Evolutionary conservation across 1,140 invertebrate genomes (phyloP), one percentile per base, ranked within the genome.

Genomic region (Drosophila repleta): DNA sequence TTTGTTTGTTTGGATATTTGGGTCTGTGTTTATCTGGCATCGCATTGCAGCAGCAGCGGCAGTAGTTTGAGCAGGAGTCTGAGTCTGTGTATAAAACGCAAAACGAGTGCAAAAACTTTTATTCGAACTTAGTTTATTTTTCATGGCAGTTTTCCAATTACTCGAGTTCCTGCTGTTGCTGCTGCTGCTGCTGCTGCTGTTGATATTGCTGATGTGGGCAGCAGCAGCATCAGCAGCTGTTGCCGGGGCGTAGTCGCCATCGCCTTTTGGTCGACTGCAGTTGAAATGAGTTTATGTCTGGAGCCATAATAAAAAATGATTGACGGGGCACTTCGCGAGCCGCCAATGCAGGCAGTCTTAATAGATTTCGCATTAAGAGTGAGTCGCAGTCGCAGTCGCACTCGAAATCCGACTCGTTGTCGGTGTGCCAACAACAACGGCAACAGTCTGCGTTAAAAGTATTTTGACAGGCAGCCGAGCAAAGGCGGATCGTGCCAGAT

Each of bases 271-370:
- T 60, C 63, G 76, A 80, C 76, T 79, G 83, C 83, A 88, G 65
- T 72, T 84, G 79, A 87, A 87, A 87, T 87, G 83, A 88, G 83
- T 87, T 87, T 83, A 76, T 88, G 83, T 87, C 83, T 88, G 83
- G 75, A 55, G 83, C 76, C 84, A 83, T 81, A 87, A 87, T 87
- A 87, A 87, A 87, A 87, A 83, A 87, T 87, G 83, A 89, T 87
- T 87, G 83, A 87, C 83, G 84, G 83, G 78, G 64, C 83, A 88
- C 84, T 88, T 87, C 68, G 53, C 49, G 79, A 65, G 75, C 49
- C 8, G 49, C 43, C 10, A 68, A 46, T 67, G 32, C 49, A 43
- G 66, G 57, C 56, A 35, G 43, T 76, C 73, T 76, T 79, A 79
- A 79, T 79, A 79, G 76, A 76, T 76, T 79, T 79, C 76, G 76